Base-by-base conservation (phyloP, 2,888 invertebrate species). In the Atrina japonica region DNA sequence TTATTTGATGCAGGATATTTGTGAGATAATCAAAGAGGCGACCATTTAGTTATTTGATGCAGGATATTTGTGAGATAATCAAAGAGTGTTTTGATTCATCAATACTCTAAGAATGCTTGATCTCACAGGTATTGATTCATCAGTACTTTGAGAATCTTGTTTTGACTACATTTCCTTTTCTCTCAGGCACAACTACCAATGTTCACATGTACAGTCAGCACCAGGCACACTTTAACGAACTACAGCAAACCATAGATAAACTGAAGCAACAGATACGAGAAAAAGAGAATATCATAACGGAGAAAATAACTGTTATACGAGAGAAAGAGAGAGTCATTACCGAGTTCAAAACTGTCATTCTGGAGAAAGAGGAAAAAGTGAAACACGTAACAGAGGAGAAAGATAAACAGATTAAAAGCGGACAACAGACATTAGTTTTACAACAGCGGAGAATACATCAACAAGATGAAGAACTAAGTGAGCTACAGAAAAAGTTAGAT, bases 201-300 rank as follows among this genome's bases (percentile, higher is more conserved):
- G 71, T 67, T 1, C 67, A 67, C 30, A 25, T 72, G 21, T 72
- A 67, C 27, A 72, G 67, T 45, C 66, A 76, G 25, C 64, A 73
- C 25, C 76, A 75, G 55, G 49, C 71, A 3, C 64, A 59, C 21
- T 64, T 81, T n/a, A 70, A 76, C 11, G 81, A 81, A 40, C 72
- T 77, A 29, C 71, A 75, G 53, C 63, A 56, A 16, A 59, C 64
- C 3, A 65, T 77, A 9, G 58, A 53, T 14, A 63, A 67, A n/a
- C 74, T 80, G 16, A 66, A 66, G 47, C 49, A 70, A 14, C 70
- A 77, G 21, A 64, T 82, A 2, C 27, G 50, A 1, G 67, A 67
- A 29, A 67, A 67, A n/a, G 70, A 74, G 35, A 66, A 40, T 18
- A 29, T 41, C 35, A 65, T 72, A n/a, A 65, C 29, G 11, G 74